phyloP scores from a whole-genome alignment of 2,888 invertebrate genomes.

The Theretra japonica region DNA sequence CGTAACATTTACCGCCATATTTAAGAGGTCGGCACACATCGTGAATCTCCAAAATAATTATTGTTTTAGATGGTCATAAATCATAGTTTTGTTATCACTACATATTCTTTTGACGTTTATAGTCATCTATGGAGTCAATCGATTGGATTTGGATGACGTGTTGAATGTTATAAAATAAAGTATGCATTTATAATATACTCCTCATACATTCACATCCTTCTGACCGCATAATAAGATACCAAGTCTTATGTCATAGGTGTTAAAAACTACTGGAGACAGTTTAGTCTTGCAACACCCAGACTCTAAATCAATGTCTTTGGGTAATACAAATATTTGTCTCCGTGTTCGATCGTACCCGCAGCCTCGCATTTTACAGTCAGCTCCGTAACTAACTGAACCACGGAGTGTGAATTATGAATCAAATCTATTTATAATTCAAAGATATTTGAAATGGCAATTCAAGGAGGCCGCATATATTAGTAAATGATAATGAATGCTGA shows the following conservation, averaged over 20 bases:
- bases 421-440: too few relatives aligned
- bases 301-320: too few relatives aligned
- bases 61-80: neutral
- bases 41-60: neutral
- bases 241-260: neutral
- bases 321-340: too few relatives aligned
- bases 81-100: neutral
- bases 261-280: neutral
- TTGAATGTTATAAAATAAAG: neutral
- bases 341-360: too few relatives aligned
- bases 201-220: neutral
- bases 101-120: neutral
- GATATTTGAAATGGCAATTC: too few relatives aligned
- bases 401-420: too few relatives aligned
- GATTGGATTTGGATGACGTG: neutral
- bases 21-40: neutral
- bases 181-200: neutral
- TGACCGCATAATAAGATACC: too few relatives aligned
- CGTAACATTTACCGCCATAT: neutral
- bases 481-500: too few relatives aligned
- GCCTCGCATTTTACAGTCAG: too few relatives aligned
- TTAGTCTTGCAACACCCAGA: neutral
- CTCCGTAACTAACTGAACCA: too few relatives aligned
- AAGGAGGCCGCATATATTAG: too few relatives aligned
- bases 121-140: neutral